Base-by-base conservation (phyloP, 30 jellyfish, hydroid and myxozoan species). In the Chrysaora quinquecirrha region DNA sequence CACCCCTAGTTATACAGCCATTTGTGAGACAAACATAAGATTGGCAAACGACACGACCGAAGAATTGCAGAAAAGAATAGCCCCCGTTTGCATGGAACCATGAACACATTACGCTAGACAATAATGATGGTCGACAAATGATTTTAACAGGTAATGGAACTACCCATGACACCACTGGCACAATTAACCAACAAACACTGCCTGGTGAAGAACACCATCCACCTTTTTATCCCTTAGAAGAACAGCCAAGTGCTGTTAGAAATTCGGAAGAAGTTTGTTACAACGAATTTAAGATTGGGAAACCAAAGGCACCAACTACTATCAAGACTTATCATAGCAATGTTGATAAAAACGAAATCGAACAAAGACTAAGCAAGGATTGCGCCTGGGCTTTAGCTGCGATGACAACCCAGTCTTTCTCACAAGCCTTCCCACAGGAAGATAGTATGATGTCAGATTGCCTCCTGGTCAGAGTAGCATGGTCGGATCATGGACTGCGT, bases 341-440 rank as follows among this genome's bases (percentile, higher is more conserved):
- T 22, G n/a, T 9, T 4, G 72, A 60, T 60, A 60, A 6, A 20
- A 60, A 22, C 11, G 72, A 60, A 21, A 9, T 60, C n/a, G 33
- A 60, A 22, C 11, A 20, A n/a, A 60, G 72, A 60, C 72, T 60
- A 4, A 20, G n/a, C 72, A 60, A 10, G n/a, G 72, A 60, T 60
- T 6, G 9, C 23, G 33, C 33, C 9, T 60, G 72, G 72, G 72
- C 72, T 60, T 60, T 60, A 22, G 72, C 33, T 20, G 72, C 72
- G 11, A 4, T 22, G 9, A n/a, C 58, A n/a, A n/a, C n/a, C n/a
- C n/a, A n/a, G n/a, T n/a, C n/a, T n/a, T n/a, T n/a, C n/a, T n/a
- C n/a, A n/a, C n/a, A n/a, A n/a, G 58, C 16, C 72, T 4, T 9
- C 6, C 33, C 9, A 60, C 33, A 6, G 33, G 72, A 60, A 60